phyloP scores from a whole-genome alignment of 2,888 invertebrate genomes.

The Agonopterix arenella region DNA sequence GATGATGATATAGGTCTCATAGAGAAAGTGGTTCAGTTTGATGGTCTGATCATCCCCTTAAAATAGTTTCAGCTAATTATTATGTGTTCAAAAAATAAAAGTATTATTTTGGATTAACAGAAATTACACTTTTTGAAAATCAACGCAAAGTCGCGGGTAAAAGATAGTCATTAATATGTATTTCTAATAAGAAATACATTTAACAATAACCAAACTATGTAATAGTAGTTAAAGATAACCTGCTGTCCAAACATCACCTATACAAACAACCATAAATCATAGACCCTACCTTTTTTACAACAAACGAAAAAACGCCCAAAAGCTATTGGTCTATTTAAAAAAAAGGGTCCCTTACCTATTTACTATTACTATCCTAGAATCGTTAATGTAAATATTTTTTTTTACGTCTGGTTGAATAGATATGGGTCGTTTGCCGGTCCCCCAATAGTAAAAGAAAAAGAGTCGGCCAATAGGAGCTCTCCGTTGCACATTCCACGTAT shows the following conservation, averaged over 20 bases:
- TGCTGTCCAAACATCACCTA: not conserved
- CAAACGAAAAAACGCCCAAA: not conserved
- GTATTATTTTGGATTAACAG: no score
- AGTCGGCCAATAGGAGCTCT: slow-evolving; percentile 26
- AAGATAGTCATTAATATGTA: no score
- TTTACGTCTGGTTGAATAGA: slow-evolving; percentile 13
- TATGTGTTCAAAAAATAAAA: no score
- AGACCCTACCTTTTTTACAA: not conserved
- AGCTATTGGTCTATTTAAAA: slow-evolving; percentile 9
- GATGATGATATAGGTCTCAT: no score
- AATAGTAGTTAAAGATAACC: not conserved
- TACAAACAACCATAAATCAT: not conserved
- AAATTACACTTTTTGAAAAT: no score
- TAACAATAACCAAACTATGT: no score
- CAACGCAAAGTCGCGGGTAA: no score
- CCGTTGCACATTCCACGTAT: slow-evolving; percentile 17
- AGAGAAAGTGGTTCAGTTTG: no score
- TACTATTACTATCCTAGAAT: slow-evolving; percentile 22
- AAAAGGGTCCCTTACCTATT: slow-evolving; percentile 16
- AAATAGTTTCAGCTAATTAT: no score
- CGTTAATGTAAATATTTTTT: slow-evolving; percentile 16
- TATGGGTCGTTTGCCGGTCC: slow-evolving; percentile 14
- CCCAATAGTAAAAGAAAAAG: slow-evolving; percentile 25
- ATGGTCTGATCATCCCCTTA: no score
- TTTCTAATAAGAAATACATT: no score